Conservation (phyloP, 2,797 vertebrate species). For the Florisuga fusca region DNA sequence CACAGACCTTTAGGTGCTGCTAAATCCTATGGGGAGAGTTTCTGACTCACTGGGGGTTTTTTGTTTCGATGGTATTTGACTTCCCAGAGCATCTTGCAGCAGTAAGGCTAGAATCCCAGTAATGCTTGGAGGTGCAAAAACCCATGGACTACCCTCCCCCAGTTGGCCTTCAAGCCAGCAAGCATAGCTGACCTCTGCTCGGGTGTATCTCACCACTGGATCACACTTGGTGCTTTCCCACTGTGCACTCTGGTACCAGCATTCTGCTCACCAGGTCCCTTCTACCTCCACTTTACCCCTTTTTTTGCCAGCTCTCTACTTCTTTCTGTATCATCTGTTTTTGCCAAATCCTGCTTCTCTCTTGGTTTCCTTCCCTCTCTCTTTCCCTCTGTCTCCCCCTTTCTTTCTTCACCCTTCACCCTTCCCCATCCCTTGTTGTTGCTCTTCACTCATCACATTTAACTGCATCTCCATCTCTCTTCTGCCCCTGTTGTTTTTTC, state of each 20-base stretch:
- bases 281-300: not conserved
- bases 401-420: not conserved
- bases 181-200: not conserved
- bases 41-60: not conserved
- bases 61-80: not conserved
- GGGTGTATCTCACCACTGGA: not conserved
- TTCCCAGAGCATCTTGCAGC: not conserved
- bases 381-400: not conserved
- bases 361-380: not conserved
- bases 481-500: not conserved
- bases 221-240: not conserved
- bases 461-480: not conserved
- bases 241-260: not conserved
- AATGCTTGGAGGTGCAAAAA: not conserved
- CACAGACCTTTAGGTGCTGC: not conserved
- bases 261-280: not conserved
- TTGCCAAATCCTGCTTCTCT: not conserved
- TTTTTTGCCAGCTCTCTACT: not conserved
- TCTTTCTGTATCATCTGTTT: not conserved
- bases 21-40: not conserved
- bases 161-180: not conserved
- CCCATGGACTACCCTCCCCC: not conserved
- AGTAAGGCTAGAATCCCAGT: not conserved
- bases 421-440: not conserved
- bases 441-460: not conserved